Conservation (phyloP, 1,140 invertebrate species). For the Halyomorpha halys region DNA sequence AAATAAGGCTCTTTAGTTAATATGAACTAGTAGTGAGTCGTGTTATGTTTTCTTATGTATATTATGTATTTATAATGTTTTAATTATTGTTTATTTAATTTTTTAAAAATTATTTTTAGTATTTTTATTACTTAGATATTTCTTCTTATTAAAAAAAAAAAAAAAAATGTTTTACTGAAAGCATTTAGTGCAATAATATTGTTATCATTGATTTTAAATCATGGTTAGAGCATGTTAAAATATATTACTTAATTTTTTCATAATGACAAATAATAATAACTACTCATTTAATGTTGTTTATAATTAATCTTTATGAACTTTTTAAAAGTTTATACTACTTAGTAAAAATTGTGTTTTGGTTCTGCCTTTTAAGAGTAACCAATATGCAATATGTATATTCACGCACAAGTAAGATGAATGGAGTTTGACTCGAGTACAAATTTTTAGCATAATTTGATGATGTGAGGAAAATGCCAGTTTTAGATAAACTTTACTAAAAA, state of each 20-base stretch:
- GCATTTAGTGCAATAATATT: constrained; percentile 2
- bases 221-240: not conserved
- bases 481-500: not conserved
- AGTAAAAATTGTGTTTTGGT: not conserved
- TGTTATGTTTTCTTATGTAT: not conserved
- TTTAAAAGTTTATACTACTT: constrained; percentile 11
- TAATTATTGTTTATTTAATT: not conserved
- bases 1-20: not conserved
- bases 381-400: not conserved
- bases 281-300: constrained; percentile 2
- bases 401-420: not conserved
- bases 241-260: not conserved
- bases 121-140: not conserved
- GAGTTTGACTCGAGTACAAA: not conserved
- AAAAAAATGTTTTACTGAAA: not conserved
- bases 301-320: not conserved
- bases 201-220: constrained; percentile 16
- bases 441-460: not conserved
- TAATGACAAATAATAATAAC: not conserved
- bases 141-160: not conserved
- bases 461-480: not conserved
- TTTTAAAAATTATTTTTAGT: not conserved
- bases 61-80: not conserved
- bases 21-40: not conserved
- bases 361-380: not conserved